phyloP scores from a whole-genome alignment of 2,113 vertebrate genomes.

The Chamaetylas fuelleborni region DNA sequence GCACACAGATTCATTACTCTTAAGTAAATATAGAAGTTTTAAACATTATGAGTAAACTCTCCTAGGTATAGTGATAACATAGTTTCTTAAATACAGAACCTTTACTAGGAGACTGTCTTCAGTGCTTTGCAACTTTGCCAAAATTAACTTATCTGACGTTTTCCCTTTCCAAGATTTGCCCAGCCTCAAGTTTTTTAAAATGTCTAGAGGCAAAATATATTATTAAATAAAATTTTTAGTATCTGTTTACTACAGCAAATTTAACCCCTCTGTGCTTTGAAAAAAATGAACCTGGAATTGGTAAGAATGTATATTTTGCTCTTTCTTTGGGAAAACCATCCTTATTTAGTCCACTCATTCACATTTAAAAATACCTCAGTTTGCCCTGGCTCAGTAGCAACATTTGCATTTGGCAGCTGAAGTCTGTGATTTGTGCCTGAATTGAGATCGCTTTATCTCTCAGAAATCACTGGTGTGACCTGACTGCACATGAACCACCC shows the following conservation, averaged over 20 bases:
- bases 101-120: background rate
- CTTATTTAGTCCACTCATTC: background rate
- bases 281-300: background rate
- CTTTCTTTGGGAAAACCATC: background rate
- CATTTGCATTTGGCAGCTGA: conserved; percentile 37
- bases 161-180: background rate
- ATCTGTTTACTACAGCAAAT: background rate
- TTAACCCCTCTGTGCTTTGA: background rate
- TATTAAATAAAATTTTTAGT: background rate
- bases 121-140: background rate
- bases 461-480: conserved; percentile 40
- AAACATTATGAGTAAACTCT: background rate
- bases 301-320: background rate
- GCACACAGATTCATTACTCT: background rate
- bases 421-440: conserved; percentile 33
- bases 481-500: conserved; percentile 12
- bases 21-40: background rate
- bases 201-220: background rate
- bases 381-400: background rate
- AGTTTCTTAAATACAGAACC: background rate
- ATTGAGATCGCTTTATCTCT: conserved; percentile 23
- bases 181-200: background rate
- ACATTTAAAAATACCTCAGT: background rate
- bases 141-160: conserved; percentile 4
- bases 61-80: background rate